Evolutionary conservation across 2,888 invertebrate genomes (phyloP).

Genomic region (Eristalis intricaria): DNA sequence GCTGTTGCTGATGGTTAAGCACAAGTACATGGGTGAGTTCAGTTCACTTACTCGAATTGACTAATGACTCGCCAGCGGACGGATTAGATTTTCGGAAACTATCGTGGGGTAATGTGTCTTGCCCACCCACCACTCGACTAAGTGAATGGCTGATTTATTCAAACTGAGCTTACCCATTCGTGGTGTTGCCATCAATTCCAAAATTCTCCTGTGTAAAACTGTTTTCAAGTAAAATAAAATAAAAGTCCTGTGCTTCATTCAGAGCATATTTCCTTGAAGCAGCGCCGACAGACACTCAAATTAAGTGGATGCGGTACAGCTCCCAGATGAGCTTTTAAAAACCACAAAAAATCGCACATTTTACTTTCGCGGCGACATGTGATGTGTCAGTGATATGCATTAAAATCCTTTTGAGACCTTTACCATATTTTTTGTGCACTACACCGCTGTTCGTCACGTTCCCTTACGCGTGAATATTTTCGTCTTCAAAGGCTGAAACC

Average conservation of each 20-base stretch:
- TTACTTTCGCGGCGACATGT: slow-evolving; percentile 47
- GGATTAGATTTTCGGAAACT: slow-evolving; percentile 61
- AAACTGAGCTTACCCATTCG: background rate
- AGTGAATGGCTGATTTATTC: slow-evolving; percentile 49
- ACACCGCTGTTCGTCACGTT: background rate
- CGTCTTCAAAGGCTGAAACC: background rate
- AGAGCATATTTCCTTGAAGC: slow-evolving; percentile 22
- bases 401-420: slow-evolving; percentile 41
- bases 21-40: background rate
- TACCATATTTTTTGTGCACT: background rate
- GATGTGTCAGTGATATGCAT: slow-evolving; percentile 59
- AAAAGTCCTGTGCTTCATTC: background rate
- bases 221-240: background rate
- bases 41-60: background rate
- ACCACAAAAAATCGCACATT: slow-evolving; percentile 39
- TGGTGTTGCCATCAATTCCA: background rate
- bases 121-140: background rate
- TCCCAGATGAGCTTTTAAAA: slow-evolving; percentile 24
- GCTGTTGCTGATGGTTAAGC: slow-evolving; percentile 12
- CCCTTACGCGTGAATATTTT: background rate
- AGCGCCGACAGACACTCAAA: slow-evolving; percentile 19
- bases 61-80: slow-evolving; percentile 36
- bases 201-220: slow-evolving; percentile 7
- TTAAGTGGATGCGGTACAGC: slow-evolving; percentile 35
- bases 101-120: slow-evolving; percentile 54